These are phyloP conservation scores for Pterophyllum scalare DNA, from an alignment of 2,113 vertebrate genomes.

Conservation along the genomic window DNA sequence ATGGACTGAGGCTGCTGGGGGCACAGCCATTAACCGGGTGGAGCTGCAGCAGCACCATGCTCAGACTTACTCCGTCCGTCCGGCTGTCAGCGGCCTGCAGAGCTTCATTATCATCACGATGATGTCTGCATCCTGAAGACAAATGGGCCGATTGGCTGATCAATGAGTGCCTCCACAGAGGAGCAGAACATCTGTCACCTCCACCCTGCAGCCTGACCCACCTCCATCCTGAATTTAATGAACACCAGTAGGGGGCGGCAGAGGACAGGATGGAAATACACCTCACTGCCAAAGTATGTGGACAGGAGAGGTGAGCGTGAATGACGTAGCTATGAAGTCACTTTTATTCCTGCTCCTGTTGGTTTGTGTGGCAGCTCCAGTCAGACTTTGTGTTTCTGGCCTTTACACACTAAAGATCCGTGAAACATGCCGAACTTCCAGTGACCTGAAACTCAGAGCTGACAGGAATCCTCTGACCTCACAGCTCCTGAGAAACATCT, in stretches of 20 bases:
- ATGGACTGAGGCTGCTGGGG: background rate
- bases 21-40: too few species aligned
- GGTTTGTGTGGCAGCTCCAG: too few species aligned
- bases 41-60: too few species aligned
- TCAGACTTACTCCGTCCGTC: too few species aligned
- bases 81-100: background rate
- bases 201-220: background rate
- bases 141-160: background rate
- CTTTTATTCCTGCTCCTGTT: background rate
- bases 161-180: background rate
- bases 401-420: too few species aligned
- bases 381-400: too few species aligned
- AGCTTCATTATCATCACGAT: background rate
- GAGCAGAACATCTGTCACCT: background rate
- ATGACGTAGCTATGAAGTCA: too few species aligned
- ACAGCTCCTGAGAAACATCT: too few species aligned
- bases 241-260: background rate
- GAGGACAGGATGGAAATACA: background rate
- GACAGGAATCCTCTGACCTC: background rate
- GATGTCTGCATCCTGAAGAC: background rate
- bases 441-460: background rate
- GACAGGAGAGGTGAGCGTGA: too few species aligned
- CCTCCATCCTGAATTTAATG: background rate
- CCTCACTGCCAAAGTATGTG: too few species aligned
- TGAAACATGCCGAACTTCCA: too few species aligned